phyloP scores from a whole-genome alignment of 2,797 vertebrate genomes.

The Caiman crocodilus region DNA sequence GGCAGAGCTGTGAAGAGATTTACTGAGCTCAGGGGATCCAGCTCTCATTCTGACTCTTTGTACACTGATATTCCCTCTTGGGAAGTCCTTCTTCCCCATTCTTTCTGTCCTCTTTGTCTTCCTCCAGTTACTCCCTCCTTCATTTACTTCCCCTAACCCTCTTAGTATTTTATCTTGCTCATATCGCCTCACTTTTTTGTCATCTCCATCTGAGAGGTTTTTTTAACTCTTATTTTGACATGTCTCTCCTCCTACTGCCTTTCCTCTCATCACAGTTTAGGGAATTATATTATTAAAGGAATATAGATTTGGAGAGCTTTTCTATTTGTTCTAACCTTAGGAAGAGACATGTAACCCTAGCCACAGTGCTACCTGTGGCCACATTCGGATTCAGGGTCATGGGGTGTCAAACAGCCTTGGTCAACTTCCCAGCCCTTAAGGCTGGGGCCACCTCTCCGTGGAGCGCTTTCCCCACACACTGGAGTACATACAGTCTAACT shows the following conservation, averaged over 20 bases:
- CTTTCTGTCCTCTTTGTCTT: background rate
- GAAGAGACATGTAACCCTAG: background rate
- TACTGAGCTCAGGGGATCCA: background rate
- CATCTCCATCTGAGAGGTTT: background rate
- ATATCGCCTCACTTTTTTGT: background rate
- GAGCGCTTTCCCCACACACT: too few species aligned
- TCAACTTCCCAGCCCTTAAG: too few species aligned
- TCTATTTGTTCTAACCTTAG: background rate
- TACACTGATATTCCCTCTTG: background rate
- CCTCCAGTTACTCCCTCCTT: background rate
- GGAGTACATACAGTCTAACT: too few species aligned
- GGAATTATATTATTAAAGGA: background rate
- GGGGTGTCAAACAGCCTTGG: too few species aligned
- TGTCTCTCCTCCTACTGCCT: fast-evolving
- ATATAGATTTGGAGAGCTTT: background rate
- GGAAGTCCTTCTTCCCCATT: background rate
- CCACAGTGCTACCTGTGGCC: too few species aligned
- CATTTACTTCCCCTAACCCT: background rate
- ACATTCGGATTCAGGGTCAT: too few species aligned
- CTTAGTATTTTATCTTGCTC: background rate
- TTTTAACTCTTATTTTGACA: background rate
- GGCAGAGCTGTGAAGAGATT: background rate
- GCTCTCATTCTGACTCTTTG: background rate
- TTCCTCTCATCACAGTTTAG: fast-evolving
- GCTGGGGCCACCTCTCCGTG: too few species aligned